A percentile compares a stretch with the other conserved stretches of the same genome.
Evolutionary conservation across 2,888 invertebrate genomes (phyloP).

Genomic region (Cheilosia grossa): DNA sequence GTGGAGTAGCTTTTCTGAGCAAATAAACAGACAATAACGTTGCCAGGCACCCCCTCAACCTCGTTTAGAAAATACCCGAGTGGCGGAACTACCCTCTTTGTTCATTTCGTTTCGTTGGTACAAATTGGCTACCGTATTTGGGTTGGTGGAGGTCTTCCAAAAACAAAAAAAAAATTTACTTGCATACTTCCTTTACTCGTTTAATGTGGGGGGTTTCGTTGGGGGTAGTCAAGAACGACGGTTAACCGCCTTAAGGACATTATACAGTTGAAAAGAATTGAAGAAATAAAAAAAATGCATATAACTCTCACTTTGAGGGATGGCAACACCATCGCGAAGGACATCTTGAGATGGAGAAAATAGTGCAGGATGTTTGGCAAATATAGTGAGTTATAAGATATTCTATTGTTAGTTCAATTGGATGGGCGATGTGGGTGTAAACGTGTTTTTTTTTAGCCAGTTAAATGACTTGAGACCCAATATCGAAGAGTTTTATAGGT

Average conservation of each 20-base stretch:
- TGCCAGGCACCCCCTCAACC: slow-evolving; percentile 13
- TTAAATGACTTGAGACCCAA: slow-evolving; percentile 28
- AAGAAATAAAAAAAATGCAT: neutral
- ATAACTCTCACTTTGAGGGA: slow-evolving; percentile 40
- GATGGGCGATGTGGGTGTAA: slow-evolving; percentile 13
- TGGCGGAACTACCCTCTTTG: slow-evolving; percentile 12
- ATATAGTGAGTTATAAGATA: slow-evolving; percentile 6
- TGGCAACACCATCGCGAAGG: slow-evolving; percentile 43
- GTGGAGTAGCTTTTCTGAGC: slow-evolving; percentile 15
- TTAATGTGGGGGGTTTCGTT: neutral
- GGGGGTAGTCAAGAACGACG: neutral
- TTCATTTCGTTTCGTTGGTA: neutral
- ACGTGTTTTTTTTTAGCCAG: slow-evolving; percentile 44
- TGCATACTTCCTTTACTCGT: slow-evolving; percentile 14
- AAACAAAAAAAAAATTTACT: neutral
- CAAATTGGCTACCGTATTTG: slow-evolving; percentile 34
- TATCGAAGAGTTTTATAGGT: too few species aligned
- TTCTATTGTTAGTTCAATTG: slow-evolving; percentile 26
- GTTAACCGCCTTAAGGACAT: slow-evolving; percentile 40
- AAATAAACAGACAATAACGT: slow-evolving; percentile 42
- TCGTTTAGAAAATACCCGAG: slow-evolving; percentile 1
- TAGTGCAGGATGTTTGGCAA: neutral
- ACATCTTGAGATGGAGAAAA: slow-evolving; percentile 48
- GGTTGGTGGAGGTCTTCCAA: neutral
- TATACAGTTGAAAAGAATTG: slow-evolving; percentile 49